A percentile compares a stretch with the other conserved stretches of the same genome.
These are phyloP conservation scores for Corythaixoides concolor DNA, from an alignment of 2,113 vertebrate genomes.

Conservation along the genomic window DNA sequence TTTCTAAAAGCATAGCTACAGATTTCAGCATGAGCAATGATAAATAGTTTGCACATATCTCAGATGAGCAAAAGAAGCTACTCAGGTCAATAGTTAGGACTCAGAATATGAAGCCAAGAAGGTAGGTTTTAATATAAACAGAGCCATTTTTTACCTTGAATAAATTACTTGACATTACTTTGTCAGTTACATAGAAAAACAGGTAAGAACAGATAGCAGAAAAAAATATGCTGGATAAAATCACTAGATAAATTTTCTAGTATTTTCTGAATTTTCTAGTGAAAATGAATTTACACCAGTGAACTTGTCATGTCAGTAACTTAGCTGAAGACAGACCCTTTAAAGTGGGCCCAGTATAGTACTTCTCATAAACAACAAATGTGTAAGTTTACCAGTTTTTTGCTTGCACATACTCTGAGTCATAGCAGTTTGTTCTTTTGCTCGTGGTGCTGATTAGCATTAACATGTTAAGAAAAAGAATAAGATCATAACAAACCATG, in stretches of 20 bases:
- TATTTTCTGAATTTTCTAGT: too few relatives aligned
- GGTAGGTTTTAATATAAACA: background rate
- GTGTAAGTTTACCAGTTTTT: background rate
- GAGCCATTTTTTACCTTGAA: background rate
- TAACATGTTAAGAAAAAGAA: background rate
- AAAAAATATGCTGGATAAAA: background rate
- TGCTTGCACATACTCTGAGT: background rate
- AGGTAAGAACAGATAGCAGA: background rate
- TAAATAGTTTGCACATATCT: background rate
- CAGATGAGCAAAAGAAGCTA: background rate
- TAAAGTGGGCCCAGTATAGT: background rate
- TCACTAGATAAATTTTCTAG: background rate
- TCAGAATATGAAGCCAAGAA: background rate
- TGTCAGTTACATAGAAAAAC: background rate
- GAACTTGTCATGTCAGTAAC: background rate
- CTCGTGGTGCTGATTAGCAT: background rate
- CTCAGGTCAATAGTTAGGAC: background rate
- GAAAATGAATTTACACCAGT: background rate
- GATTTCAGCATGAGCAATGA: background rate
- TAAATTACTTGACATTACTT: background rate
- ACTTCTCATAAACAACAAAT: background rate
- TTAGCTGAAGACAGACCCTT: background rate
- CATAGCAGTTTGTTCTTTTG: background rate
- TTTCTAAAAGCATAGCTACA: background rate
- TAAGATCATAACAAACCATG: background rate